Percentiles rank a stretch among this genome's conserved stretches.
phyloP scores from a whole-genome alignment of 2,888 invertebrate species.

The Conus canariensis region DNA sequence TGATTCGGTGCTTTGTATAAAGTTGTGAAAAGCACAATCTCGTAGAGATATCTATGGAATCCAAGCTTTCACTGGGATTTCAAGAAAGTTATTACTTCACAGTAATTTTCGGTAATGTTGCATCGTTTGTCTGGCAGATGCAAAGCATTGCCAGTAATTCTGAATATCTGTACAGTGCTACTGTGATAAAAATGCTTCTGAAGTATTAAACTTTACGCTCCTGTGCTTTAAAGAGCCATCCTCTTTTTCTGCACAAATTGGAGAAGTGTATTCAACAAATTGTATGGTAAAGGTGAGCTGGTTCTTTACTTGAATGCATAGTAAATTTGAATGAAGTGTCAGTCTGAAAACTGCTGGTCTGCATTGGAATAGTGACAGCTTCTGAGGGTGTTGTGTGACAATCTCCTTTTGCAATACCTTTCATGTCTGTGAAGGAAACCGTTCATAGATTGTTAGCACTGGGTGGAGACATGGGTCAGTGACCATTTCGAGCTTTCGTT shows the following conservation, averaged over 20 bases:
- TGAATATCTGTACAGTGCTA: background rate
- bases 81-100: background rate
- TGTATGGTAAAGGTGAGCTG: background rate
- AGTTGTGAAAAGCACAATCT: background rate
- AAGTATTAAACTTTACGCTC: background rate
- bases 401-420: constrained; percentile 5
- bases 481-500: constrained; percentile 26
- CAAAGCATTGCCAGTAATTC: too few species aligned
- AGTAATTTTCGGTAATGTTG: too few species aligned
- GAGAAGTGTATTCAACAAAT: background rate
- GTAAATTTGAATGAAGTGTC: too few species aligned
- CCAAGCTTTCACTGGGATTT: background rate
- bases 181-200: too few species aligned
- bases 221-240: background rate
- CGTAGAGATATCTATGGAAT: background rate
- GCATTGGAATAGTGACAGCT: too few species aligned
- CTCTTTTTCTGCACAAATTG: background rate
- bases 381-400: background rate
- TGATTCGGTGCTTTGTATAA: too few species aligned
- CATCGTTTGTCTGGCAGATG: too few species aligned
- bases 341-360: too few species aligned
- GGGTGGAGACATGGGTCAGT: background rate
- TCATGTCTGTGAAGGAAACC: background rate
- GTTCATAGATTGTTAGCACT: background rate
- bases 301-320: too few species aligned